Evolutionary conservation across 2,113 vertebrate species (phyloP), one percentile per base, ranked within the genome.

Genomic region (Orcinus orca): DNA sequence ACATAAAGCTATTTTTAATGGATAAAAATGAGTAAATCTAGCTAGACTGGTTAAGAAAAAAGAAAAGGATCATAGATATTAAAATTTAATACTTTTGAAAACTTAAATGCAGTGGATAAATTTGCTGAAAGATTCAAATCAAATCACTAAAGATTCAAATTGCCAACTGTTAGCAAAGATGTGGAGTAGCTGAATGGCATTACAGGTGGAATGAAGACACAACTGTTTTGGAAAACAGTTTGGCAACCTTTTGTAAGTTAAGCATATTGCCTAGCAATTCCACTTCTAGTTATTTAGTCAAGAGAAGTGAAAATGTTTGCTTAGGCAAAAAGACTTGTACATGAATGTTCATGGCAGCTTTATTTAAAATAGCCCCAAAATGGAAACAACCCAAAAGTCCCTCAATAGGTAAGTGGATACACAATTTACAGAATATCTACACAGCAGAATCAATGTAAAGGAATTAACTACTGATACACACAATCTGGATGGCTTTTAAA

Each of bases 1-100:
- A 60, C 36, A 47, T 44, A 44, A 81, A 74, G 13, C 6, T 86
- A 15, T 38, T 62, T 62, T 74, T 15, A 71, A 36, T 77, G 26
- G 15, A 47, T 26, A n/a, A 79, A 90, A 79, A 53, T 31, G 6
- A 58, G 36, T n/a, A 90, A 53, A 68, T 58, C 17, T 85, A 90
- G 53, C 12, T 85, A 84, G 63, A 68, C 18, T 47, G 50, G 33
- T 38, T 8, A 67, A 60, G 36, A 76, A 86, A 90, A 90, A 36
- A 90, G 33, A 60, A 95, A 79, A 77, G 29, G 20, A 55, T 67
- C 73, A 70, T 60, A 67, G 29, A 76, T 10, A 84, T 31, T 84
- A 74, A 95, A 82, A 76, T 63, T 89, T 33, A 68, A 76, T 62
- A 79, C 70, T 95, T 90, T 62, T 50, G 47, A 79, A 95, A 90